A percentile compares a stretch with the other conserved stretches of the same genome.
Conservation (phyloP, 1,140 invertebrate genomes). For the Ruditapes philippinarum region DNA sequence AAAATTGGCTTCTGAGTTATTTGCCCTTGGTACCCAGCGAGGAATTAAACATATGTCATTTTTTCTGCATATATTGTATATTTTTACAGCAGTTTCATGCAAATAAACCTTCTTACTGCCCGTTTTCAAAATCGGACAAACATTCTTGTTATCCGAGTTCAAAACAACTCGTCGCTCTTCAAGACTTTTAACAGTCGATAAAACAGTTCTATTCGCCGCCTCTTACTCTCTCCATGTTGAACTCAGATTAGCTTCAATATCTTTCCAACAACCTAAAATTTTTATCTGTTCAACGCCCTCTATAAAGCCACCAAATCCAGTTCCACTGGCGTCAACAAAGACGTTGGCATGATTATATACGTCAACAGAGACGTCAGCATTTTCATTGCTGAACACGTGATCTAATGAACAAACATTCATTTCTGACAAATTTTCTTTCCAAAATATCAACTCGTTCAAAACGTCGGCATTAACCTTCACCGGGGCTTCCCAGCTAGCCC, state of each 20-base stretch:
- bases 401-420: not conserved
- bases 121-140: not conserved
- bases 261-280: too few relatives aligned
- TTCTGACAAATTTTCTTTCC: not conserved
- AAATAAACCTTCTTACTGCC: constrained; percentile 17
- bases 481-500: not conserved
- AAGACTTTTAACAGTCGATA: too few relatives aligned
- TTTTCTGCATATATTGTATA: not conserved
- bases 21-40: constrained; percentile 23
- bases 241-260: too few relatives aligned
- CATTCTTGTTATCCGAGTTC: constrained; percentile 19
- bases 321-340: not conserved
- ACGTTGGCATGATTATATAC: not conserved
- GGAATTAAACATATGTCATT: not conserved
- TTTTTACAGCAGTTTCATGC: constrained; percentile 1
- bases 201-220: too few relatives aligned
- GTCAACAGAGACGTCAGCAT: not conserved
- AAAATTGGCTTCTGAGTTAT: constrained; percentile 2
- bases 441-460: not conserved
- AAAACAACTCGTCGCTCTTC: too few relatives aligned
- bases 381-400: too few relatives aligned
- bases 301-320: not conserved
- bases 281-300: too few relatives aligned
- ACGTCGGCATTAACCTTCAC: not conserved
- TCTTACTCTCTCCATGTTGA: not conserved